Percentiles rank a stretch among this genome's conserved stretches.
Evolutionary conservation across 2,888 invertebrate species (phyloP).

Genomic region (Amiota communis): DNA sequence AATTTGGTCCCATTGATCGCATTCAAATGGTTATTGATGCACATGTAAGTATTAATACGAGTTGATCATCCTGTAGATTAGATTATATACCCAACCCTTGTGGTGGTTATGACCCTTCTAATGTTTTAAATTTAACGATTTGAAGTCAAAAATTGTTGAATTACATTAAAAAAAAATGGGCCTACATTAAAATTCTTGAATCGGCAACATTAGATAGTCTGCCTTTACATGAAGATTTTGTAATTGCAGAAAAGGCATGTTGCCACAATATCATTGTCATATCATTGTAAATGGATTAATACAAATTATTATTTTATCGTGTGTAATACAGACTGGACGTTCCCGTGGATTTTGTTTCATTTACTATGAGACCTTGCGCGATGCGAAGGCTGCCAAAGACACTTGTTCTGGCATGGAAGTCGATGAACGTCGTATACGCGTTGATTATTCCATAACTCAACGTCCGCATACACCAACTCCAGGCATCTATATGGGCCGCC

Average conservation of each 20-base stretch:
- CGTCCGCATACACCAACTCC: conserved; percentile 98
- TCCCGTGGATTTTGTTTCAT: conserved; percentile 98
- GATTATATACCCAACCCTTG: neutral
- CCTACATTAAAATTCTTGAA: conserved; percentile 44
- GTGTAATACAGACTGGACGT: conserved; percentile 83
- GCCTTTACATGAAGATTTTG: conserved; percentile 18
- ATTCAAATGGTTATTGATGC: conserved; percentile 97
- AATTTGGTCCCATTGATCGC: conserved; percentile 93
- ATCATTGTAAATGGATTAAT: conserved; percentile 35
- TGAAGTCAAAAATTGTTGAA: conserved; percentile 6
- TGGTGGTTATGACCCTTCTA: neutral
- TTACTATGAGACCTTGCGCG: conserved; percentile 89
- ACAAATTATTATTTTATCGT: neutral
- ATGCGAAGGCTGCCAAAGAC: conserved; percentile 95
- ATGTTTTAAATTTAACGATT: conserved; percentile 18
- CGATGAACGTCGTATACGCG: conserved; percentile 92
- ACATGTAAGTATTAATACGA: conserved; percentile 74
- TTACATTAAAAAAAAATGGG: conserved; percentile 22
- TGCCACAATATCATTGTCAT: conserved; percentile 38
- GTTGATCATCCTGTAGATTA: neutral
- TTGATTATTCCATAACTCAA: conserved; percentile 96
- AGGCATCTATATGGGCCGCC: conserved; percentile 96
- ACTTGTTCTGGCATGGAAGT: conserved; percentile 95
- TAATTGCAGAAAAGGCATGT: conserved; percentile 25
- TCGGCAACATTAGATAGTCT: conserved; percentile 51